These are phyloP conservation scores for Cancer borealis DNA, from an alignment of 2,888 invertebrate species.

Conservation along the genomic window DNA sequence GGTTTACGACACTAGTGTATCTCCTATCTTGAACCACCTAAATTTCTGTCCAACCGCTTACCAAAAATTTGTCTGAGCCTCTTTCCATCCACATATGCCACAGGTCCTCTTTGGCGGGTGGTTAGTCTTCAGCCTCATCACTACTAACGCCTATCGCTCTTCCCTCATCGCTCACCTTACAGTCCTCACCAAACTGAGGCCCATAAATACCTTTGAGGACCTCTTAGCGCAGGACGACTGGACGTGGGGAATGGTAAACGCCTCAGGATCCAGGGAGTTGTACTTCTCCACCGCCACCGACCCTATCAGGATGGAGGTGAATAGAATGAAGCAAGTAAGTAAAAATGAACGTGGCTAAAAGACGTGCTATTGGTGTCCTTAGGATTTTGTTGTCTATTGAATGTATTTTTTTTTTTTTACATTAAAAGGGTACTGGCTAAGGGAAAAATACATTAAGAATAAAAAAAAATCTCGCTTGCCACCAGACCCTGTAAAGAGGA, in stretches of 20 bases:
- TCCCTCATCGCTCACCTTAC: background rate
- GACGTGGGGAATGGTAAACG: background rate
- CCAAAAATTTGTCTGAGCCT: background rate
- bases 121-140: background rate
- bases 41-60: too few species aligned
- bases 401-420: too few species aligned
- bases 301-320: background rate
- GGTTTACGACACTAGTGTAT: too few species aligned
- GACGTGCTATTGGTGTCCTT: too few species aligned
- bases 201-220: background rate
- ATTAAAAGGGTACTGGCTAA: too few species aligned
- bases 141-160: background rate
- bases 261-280: background rate
- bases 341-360: too few species aligned
- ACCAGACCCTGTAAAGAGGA: too few species aligned
- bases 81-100: background rate
- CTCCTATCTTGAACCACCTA: too few species aligned
- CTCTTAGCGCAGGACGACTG: background rate
- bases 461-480: too few species aligned
- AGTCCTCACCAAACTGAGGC: background rate
- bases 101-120: background rate
- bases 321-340: background rate
- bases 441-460: too few species aligned
- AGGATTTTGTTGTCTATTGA: too few species aligned
- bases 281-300: slow-evolving; percentile 4